Evolutionary conservation across 2,113 vertebrate species (phyloP), one percentile per base, ranked within the genome.

Genomic region (Pachycephala philippinensis): DNA sequence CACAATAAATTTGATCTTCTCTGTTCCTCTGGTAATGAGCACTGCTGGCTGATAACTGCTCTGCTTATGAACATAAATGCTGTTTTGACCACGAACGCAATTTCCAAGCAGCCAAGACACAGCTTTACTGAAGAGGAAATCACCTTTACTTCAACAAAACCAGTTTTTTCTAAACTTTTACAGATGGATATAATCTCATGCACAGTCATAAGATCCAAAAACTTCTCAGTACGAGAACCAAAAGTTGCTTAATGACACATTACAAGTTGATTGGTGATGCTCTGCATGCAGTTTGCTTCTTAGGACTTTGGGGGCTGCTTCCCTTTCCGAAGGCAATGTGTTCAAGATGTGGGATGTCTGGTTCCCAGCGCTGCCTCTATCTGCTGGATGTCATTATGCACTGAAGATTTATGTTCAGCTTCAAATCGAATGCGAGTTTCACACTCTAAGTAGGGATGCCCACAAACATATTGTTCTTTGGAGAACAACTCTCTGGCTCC

Each of bases 381-480:
- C 80, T 90, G 88, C 88, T 90, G 87, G 75, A 95, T 77, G 53
- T 89, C 91, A 68, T 87, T 42, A 80, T 5, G 26, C n/a, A 79
- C 90, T 81, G 57, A 94, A 86, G 89, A 93, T 30, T 78, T 84
- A 72, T 28, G 78, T 77, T 81, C 87, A 63, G 37, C 85, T 92
- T 87, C 84, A 80, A 91, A 91, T 57, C 11, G 16, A 75, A 74
- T 18, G 42, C n/a, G 72, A 83, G 15, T 61, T 68, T 89, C 75
- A 64, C 74, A 30, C 44, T 82, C 81, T 98, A 98, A 76, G 91
- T 0, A 33, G 98, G 98, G 85, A 97, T 89, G 23, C 98, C 99
- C 79, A 99, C 98, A 65, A 99, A 95, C 99, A 99, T 98, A 98
- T 99, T 99, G 97, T 99, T 99, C 97, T 99, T 99, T 23, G 99